Percentiles rank a stretch among this genome's conserved stretches.
phyloP scores from a whole-genome alignment of 2,113 vertebrate species.

The Microtus oregoni region DNA sequence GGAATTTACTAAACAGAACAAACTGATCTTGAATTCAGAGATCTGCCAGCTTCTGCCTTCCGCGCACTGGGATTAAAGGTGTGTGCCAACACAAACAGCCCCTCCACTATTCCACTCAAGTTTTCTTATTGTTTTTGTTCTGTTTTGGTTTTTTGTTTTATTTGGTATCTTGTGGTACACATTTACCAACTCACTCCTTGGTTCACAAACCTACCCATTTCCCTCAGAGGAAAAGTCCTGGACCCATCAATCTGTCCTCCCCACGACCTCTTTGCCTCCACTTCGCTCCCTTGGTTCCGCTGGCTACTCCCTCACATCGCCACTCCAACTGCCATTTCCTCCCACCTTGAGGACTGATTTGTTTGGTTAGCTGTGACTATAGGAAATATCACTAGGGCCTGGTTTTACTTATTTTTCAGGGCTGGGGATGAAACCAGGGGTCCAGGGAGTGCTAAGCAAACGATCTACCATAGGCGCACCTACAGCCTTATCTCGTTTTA shows the following conservation, averaged over 20 bases:
- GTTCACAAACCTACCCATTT: slow-evolving; percentile 4
- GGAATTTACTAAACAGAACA: background rate
- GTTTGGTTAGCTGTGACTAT: background rate
- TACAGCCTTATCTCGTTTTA: background rate
- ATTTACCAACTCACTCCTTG: background rate
- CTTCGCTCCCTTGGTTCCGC: background rate
- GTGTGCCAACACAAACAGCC: background rate
- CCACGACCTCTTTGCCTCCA: background rate
- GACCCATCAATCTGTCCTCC: background rate
- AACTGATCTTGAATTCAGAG: background rate
- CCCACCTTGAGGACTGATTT: background rate
- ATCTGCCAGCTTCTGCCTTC: no score
- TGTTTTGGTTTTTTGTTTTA: background rate
- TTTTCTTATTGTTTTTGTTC: no score
- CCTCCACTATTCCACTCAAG: background rate
- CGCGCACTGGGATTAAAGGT: background rate
- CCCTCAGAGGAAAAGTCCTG: slow-evolving; percentile 37
- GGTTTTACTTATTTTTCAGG: background rate
- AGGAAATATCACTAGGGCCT: background rate
- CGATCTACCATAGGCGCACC: background rate
- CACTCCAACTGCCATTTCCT: background rate
- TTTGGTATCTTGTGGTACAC: background rate
- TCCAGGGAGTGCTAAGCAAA: background rate
- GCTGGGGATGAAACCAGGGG: background rate
- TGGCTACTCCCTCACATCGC: background rate